Percentiles rank a stretch among this genome's conserved stretches.
Conservation (phyloP, 2,797 vertebrate species). For the Pelochelys cantorii region DNA sequence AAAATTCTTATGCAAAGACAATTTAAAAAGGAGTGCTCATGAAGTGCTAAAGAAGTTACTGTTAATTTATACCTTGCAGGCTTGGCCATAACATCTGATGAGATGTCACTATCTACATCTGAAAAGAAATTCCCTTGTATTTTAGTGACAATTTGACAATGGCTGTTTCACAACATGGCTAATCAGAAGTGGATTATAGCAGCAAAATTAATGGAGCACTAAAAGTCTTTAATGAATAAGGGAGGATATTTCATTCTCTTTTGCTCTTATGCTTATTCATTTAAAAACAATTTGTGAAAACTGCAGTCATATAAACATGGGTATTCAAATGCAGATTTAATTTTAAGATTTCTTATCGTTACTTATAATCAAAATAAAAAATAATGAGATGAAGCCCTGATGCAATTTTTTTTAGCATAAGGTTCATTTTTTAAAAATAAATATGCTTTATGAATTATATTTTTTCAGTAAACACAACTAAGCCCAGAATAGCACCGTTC, state of each 20-base stretch:
- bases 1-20: slow-evolving; percentile 50
- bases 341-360: slow-evolving; percentile 3
- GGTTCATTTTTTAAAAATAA: not conserved
- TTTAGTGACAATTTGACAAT: slow-evolving; percentile 60
- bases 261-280: slow-evolving; percentile 41
- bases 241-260: slow-evolving; percentile 41
- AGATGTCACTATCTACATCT: slow-evolving; percentile 33
- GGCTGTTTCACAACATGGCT: slow-evolving; percentile 63
- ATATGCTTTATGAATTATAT: not conserved
- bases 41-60: slow-evolving; percentile 41
- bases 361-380: not conserved
- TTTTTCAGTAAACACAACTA: not conserved
- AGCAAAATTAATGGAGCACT: slow-evolving; percentile 63
- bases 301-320: not conserved
- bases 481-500: not conserved
- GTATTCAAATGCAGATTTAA: not conserved
- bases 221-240: slow-evolving; percentile 53
- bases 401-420: not conserved
- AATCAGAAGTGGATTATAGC: slow-evolving; percentile 64
- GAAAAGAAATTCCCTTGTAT: slow-evolving; percentile 38
- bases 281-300: slow-evolving; percentile 39
- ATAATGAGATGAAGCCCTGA: not conserved
- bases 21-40: slow-evolving; percentile 38
- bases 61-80: slow-evolving; percentile 58
- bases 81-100: slow-evolving; percentile 36